phyloP scores from a whole-genome alignment of 2,888 invertebrate species.

The Polydrusus pterygomalis region DNA sequence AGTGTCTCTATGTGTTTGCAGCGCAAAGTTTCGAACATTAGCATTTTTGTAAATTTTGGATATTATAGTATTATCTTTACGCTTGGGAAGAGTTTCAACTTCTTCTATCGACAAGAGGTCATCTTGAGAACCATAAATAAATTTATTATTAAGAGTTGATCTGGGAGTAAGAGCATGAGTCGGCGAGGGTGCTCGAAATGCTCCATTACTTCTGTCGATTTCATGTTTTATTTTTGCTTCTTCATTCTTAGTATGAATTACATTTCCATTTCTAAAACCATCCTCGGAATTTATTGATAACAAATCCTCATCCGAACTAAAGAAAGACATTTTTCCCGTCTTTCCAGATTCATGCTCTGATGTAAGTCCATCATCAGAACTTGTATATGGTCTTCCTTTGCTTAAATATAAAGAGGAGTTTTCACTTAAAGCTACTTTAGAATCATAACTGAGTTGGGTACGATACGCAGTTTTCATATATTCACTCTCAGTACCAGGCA shows the following conservation, averaged over 20 bases:
- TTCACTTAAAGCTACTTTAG: slow-evolving; percentile 17
- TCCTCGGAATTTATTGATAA: slow-evolving; percentile 45
- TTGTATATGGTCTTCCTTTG: slow-evolving; percentile 31
- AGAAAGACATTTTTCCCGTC: slow-evolving; percentile 56
- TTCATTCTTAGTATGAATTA: slow-evolving; percentile 30
- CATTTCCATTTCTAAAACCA: slow-evolving; percentile 17
- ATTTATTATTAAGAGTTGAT: slow-evolving; percentile 46
- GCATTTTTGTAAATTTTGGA: slow-evolving; percentile 64
- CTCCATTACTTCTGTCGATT: slow-evolving; percentile 4
- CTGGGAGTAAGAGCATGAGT: slow-evolving; percentile 54
- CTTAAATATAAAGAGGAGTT: slow-evolving; percentile 8
- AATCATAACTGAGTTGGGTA: slow-evolving; percentile 53
- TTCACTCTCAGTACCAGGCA: slow-evolving; percentile 16
- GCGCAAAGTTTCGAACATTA: slow-evolving; percentile 61
- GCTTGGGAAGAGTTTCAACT: slow-evolving; percentile 53
- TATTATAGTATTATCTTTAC: slow-evolving; percentile 64
- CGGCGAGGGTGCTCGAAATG: slow-evolving; percentile 33
- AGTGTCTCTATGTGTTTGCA: slow-evolving; percentile 59
- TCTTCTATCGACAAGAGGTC: slow-evolving; percentile 60
- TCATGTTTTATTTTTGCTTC: slow-evolving; percentile 20
- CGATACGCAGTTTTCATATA: slow-evolving; percentile 10
- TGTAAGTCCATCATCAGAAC: slow-evolving; percentile 55
- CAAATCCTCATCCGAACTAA: slow-evolving; percentile 60
- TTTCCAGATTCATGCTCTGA: slow-evolving; percentile 52
- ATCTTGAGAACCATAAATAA: slow-evolving; percentile 59